Percentiles rank a stretch among this genome's conserved stretches.
phyloP scores from a whole-genome alignment of 1,140 invertebrate genomes.

The Holotrichia oblita region DNA sequence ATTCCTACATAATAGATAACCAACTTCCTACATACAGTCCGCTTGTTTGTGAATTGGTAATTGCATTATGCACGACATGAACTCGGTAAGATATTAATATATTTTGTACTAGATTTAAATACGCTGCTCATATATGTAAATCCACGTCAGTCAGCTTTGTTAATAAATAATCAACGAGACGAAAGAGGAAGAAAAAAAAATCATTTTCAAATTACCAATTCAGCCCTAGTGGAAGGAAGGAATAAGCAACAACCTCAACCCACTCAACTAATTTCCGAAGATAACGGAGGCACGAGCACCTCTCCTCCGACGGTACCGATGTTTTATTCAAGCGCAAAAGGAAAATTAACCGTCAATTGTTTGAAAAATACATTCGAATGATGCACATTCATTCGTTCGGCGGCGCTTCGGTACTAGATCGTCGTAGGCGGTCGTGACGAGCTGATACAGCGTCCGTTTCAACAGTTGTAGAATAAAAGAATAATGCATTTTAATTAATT shows the following conservation, averaged over 20 bases:
- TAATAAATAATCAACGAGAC: constrained; percentile 7
- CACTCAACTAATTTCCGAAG: constrained; percentile 8
- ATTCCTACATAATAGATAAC: background rate
- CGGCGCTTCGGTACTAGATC: background rate
- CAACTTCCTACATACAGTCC: background rate
- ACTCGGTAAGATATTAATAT: background rate
- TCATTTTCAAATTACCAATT: background rate
- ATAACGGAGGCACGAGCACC: background rate
- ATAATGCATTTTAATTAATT: constrained; percentile 42
- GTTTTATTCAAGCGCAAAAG: constrained; percentile 23
- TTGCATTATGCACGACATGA: no score
- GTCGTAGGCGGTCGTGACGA: background rate
- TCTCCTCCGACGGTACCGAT: constrained; percentile 4
- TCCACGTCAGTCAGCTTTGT: background rate
- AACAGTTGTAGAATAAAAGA: constrained; percentile 34
- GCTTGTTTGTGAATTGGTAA: background rate
- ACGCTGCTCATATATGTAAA: background rate
- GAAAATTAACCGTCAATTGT: constrained; percentile 33
- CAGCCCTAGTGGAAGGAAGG: background rate
- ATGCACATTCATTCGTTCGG: constrained; percentile 21
- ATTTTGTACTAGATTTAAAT: background rate
- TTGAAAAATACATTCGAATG: constrained; percentile 33
- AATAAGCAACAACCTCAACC: background rate
- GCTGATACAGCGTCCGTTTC: constrained; percentile 1
- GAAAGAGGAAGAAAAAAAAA: constrained; percentile 12